Evolutionary conservation across 2,113 vertebrate species (phyloP), one percentile per base, ranked within the genome.

Genomic region (Brachypodius melanocephalos): DNA sequence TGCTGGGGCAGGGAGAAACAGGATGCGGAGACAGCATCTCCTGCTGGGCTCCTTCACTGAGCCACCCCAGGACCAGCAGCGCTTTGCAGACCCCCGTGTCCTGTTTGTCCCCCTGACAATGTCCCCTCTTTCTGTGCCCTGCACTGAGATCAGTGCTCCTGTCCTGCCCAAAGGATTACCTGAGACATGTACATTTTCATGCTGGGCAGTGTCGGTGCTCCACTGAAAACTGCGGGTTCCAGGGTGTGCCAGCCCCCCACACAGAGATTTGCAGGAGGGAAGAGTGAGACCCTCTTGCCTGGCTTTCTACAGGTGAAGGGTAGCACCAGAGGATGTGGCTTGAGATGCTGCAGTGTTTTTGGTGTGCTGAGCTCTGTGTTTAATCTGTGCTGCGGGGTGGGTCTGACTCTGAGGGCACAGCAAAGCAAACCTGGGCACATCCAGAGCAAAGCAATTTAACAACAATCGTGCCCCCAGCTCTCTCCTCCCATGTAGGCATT

Each of bases 281-380:
- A 45, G n/a, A 73, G 49, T 61, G 76, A 45, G 68, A 40, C n/a
- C 52, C 77, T 88, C 40, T 71, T 71, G 59, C 65, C 36, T 32
- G 26, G 40, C 25, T 85, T 19, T 34, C n/a, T 45, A 22, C 62
- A 80, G 88, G 78, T 90, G 88, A 80, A 77, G 63, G 46, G 67
- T 59, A 57, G 46, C 5, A 16, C 12, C 9, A 63, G 82, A 96
- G 88, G 95, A 84, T 90, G 94, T 94, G 93, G 85, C 78, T 95
- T 62, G 81, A 94, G 83, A 66, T 69, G 72, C 63, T 94, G 32
- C 29, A 14, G 1, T 24, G 80, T 9, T 84, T 80, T 74, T 31
- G 34, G 6, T 16, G 48, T 69, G 74, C 72, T 67, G 68, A 73
- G 51, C 82, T 86, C 72, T 80, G 5, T n/a, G 3, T 24, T 75